Conservation (phyloP, 2,113 vertebrate species). For the Hepsetus odoe region DNA sequence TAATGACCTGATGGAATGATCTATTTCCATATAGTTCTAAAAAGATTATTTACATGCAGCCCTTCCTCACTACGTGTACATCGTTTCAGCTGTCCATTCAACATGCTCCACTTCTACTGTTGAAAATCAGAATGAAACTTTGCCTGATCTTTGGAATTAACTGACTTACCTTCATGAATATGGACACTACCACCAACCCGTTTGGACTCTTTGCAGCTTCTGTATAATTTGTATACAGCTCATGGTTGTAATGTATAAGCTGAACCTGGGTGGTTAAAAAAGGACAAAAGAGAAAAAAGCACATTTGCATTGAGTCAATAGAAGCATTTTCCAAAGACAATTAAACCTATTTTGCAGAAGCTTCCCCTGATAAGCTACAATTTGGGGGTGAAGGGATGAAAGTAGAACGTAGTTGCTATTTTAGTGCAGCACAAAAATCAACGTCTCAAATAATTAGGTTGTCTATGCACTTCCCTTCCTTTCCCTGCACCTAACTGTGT, state of each 20-base stretch:
- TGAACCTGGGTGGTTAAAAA: constrained; percentile 80
- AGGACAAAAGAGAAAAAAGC: not conserved
- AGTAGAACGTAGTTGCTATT: not conserved
- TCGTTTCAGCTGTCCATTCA: not conserved
- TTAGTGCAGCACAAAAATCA: constrained; percentile 18
- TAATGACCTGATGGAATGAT: constrained; percentile 14
- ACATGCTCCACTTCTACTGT: no score
- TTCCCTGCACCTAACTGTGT: not conserved
- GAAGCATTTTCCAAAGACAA: not conserved
- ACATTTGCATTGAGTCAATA: not conserved
- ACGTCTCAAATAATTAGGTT: constrained; percentile 15
- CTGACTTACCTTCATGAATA: constrained; percentile 99
- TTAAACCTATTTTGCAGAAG: not conserved
- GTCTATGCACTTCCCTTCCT: not conserved
- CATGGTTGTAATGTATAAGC: constrained; percentile 99
- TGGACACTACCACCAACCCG: constrained; percentile 96
- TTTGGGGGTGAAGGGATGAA: no score
- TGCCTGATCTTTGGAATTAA: not conserved
- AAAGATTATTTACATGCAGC: constrained; percentile 18
- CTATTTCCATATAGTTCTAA: constrained; percentile 36
- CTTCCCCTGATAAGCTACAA: not conserved
- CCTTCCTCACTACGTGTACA: not conserved
- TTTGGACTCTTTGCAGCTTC: constrained; percentile 98
- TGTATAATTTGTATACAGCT: constrained; percentile 95
- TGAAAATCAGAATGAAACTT: not conserved